Base-by-base conservation (phyloP, 2,797 vertebrate genomes). In the Cynopterus sphinx region DNA sequence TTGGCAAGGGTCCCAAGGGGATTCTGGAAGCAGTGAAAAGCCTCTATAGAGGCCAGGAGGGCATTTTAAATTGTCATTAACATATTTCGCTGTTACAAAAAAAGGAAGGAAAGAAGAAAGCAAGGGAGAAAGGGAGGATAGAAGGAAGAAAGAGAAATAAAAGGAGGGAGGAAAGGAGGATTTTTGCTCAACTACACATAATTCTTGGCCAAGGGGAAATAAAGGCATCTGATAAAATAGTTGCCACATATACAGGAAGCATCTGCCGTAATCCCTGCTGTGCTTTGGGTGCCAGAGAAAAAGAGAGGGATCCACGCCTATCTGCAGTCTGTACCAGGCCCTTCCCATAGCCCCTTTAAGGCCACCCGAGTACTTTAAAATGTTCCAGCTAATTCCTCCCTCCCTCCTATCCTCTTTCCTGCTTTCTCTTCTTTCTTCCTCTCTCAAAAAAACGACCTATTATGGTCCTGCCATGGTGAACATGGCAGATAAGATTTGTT, bases 11-110 rank as follows among this genome's bases (percentile, higher is more conserved):
- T 55, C 57, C 91, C 77, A 59, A 46, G 57, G 82, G 86, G 63
- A 81, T 91, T 83, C 70, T 89, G 84, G 51, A 94, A 96, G 91
- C 22, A 81, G 51, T 90, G 94, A 79, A 95, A 96, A 84, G 63
- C 94, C 85, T 96, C 95, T 87, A 94, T 33, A 41, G 94, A 97
- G 92, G 70, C 9, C 94, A 94, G 77, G 8, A 90, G 94, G 67
- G 75, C 94, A 96, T 96, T 98, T 98, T 94, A 98, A 98, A 97
- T 83, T 92, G 71, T 63, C 94, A 97, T 97, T 97, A 98, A 97
- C 96, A 96, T 96, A 98, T 95, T 98, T 98, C 97, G 97, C 78
- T 96, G 93, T 95, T 97, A 94, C 78, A 92, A 96, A 98, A 97
- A 86, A 97, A 97, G 90, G 31, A 79, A 0, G 1, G 26, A 41